phyloP scores from a whole-genome alignment of 35 echinoderm and acorn worm genomes.

The Anneissia japonica region DNA sequence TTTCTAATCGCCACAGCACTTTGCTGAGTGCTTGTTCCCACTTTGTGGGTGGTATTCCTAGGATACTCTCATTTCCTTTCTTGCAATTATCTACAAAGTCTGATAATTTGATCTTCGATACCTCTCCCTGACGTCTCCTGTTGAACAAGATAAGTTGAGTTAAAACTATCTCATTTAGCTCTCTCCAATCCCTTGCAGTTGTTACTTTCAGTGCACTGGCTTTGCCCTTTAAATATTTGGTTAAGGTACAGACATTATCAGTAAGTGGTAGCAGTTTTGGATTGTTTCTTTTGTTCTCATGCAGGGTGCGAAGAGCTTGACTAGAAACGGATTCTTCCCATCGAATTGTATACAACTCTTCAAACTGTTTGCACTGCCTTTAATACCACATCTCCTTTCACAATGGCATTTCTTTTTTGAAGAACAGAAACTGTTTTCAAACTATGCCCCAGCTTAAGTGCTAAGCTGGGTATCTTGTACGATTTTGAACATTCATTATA shows the following conservation, averaged over 20 bases:
- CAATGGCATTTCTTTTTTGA: too few relatives aligned
- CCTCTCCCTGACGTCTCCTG: slow-evolving; percentile 54
- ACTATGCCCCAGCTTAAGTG: too few relatives aligned
- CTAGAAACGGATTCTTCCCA: slow-evolving; percentile 50
- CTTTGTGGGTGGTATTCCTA: not conserved
- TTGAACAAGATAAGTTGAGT: slow-evolving; percentile 56
- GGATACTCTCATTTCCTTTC: slow-evolving; percentile 8
- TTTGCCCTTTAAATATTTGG: slow-evolving; percentile 37
- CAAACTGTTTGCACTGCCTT: too few relatives aligned
- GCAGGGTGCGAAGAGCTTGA: slow-evolving; percentile 54
- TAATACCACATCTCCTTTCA: too few relatives aligned
- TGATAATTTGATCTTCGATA: slow-evolving; percentile 31
- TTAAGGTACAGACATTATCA: slow-evolving; percentile 52
- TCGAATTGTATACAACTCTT: too few relatives aligned
- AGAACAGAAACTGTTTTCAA: too few relatives aligned
- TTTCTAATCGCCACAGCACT: slow-evolving; percentile 50
- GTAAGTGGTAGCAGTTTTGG: slow-evolving; percentile 57
- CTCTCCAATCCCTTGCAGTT: slow-evolving; percentile 17
- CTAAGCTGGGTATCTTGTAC: too few relatives aligned
- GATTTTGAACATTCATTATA: too few relatives aligned
- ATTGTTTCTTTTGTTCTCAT: slow-evolving; percentile 63
- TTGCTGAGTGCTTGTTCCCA: slow-evolving; percentile 54
- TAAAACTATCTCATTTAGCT: slow-evolving; percentile 6
- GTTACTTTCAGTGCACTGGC: not conserved
- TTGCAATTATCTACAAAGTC: slow-evolving; percentile 61